These are phyloP conservation scores for Menidia menidia DNA, from an alignment of 2,797 vertebrate genomes.

Conservation along the genomic window DNA sequence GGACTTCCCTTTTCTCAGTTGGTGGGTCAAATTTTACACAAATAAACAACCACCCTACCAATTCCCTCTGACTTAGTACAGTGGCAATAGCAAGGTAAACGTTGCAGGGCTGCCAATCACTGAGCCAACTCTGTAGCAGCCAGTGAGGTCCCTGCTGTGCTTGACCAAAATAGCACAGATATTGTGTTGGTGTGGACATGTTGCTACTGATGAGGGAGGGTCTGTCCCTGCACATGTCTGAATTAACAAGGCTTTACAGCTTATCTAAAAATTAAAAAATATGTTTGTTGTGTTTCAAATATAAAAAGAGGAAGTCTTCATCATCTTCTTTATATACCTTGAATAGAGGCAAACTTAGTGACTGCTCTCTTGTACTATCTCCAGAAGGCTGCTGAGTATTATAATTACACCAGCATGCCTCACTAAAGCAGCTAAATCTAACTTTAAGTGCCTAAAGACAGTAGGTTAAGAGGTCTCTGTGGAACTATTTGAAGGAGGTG, in stretches of 20 bases:
- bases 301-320: not conserved
- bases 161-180: slow-evolving; percentile 6
- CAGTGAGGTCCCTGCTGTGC: slow-evolving; percentile 22
- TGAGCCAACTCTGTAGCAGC: slow-evolving; percentile 17
- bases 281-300: too few relatives aligned
- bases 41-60: slow-evolving; percentile 27
- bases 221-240: not conserved
- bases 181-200: not conserved
- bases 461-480: slow-evolving; percentile 52
- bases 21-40: slow-evolving; percentile 45
- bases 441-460: slow-evolving; percentile 31
- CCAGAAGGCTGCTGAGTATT: slow-evolving; percentile 23
- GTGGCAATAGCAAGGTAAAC: slow-evolving; percentile 29
- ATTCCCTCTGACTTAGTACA: slow-evolving; percentile 31
- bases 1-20: slow-evolving; percentile 42
- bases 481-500: slow-evolving; percentile 34
- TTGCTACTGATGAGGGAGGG: slow-evolving; percentile 3
- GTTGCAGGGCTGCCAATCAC: slow-evolving; percentile 36
- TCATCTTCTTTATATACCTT: not conserved
- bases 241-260: not conserved
- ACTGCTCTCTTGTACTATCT: slow-evolving; percentile 10
- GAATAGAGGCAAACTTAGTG: not conserved
- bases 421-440: slow-evolving; percentile 20
- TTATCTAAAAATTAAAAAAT: not conserved
- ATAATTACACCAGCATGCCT: slow-evolving; percentile 27